These are phyloP conservation scores for Trichosurus vulpecula DNA, from an alignment of 2,797 vertebrate species.

Conservation along the genomic window DNA sequence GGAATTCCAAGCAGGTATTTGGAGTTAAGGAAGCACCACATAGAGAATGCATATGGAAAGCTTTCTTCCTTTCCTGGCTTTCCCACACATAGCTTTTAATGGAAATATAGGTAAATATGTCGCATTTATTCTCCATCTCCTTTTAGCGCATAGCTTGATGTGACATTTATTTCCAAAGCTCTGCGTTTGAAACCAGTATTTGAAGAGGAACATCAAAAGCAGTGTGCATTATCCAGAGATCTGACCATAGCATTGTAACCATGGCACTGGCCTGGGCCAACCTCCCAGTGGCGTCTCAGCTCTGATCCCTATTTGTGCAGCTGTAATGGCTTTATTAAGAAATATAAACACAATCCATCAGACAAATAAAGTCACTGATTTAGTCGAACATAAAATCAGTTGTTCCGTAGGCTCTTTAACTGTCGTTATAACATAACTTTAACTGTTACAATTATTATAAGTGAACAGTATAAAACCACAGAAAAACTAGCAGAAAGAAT, in stretches of 20 bases:
- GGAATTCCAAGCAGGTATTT: neutral
- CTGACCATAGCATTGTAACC: neutral
- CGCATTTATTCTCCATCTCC: conserved; percentile 6
- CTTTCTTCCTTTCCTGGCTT: neutral
- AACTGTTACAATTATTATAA: conserved; percentile 82
- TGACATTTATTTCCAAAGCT: conserved; percentile 42
- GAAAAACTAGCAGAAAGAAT: conserved; percentile 79
- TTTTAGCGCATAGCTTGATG: conserved; percentile 36
- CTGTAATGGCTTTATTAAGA: conserved; percentile 22
- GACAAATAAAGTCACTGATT: conserved; percentile 77
- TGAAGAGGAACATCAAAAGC: conserved; percentile 13
- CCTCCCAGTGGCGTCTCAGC: conserved; percentile 64
- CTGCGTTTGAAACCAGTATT: conserved; percentile 48
- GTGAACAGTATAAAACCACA: conserved; percentile 82
- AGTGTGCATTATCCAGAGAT: conserved; percentile 30
- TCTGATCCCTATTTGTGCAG: conserved; percentile 59
- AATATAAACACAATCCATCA: conserved; percentile 73
- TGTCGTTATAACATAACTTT: conserved; percentile 84
- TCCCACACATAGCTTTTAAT: neutral
- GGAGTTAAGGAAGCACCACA: neutral
- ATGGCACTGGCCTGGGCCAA: conserved; percentile 36
- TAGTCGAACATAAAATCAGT: conserved; percentile 76
- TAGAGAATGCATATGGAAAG: neutral
- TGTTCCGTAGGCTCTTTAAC: conserved; percentile 80
- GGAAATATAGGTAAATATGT: neutral